phyloP scores from a whole-genome alignment of 92 coral and sea anemone species.

The Bergia sp. region DNA sequence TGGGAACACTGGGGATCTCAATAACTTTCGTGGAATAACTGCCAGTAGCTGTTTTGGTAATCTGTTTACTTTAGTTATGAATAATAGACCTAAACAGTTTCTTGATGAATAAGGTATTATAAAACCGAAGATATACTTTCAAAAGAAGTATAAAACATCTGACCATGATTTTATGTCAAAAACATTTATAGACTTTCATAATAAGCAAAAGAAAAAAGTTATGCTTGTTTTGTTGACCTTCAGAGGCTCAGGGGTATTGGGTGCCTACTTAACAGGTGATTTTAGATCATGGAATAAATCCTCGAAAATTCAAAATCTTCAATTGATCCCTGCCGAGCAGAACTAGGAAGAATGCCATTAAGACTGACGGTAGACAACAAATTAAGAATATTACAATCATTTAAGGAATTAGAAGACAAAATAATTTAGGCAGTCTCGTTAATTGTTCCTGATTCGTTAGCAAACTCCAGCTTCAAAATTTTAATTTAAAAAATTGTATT shows the following conservation, averaged over 20 bases:
- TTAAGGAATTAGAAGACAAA: neutral
- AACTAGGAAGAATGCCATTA: neutral
- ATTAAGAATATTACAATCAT: neutral
- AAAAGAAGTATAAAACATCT: too few relatives aligned
- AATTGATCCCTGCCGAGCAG: neutral
- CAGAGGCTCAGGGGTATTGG: conserved; percentile 6
- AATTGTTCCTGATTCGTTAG: too few relatives aligned
- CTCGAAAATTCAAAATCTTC: conserved; percentile 3
- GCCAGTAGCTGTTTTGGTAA: neutral
- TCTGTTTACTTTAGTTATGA: neutral
- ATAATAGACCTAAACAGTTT: neutral
- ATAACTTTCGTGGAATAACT: neutral
- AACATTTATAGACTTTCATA: too few relatives aligned
- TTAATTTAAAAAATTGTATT: too few relatives aligned
- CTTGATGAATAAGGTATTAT: too few relatives aligned
- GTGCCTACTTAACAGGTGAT: neutral
- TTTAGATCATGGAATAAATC: conserved; percentile 12
- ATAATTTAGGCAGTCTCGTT: too few relatives aligned
- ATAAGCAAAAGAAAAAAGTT: too few relatives aligned
- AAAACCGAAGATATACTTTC: too few relatives aligned
- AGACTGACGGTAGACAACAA: neutral
- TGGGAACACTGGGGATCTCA: neutral
- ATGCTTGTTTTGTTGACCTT: too few relatives aligned
- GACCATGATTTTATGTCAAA: too few relatives aligned
- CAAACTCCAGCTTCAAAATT: too few relatives aligned